Evolutionary conservation across 2,888 invertebrate genomes (phyloP), one percentile per base, ranked within the genome.

Genomic region (Dryocosmus kuriphilus): DNA sequence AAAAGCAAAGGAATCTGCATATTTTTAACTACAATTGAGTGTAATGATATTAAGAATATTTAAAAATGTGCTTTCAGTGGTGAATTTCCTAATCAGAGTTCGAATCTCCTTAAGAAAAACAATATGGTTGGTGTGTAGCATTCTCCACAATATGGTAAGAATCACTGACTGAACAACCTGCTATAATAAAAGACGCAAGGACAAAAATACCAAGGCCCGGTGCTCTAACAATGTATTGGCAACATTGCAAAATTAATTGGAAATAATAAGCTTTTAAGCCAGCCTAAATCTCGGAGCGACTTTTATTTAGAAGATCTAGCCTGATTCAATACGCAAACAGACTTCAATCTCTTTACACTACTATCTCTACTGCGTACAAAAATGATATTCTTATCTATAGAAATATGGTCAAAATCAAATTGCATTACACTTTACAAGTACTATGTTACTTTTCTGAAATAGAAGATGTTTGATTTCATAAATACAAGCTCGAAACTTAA

Each of bases 221-320:
- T 83, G 84, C 84, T 86, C 83, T 88, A 85, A 84, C 77, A 80
- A 81, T 85, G 74, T 80, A 19, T 81, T 79, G 76, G 84, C 86
- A 85, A 86, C 86, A 84, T 79, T 85, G 86, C 84, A 81, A 89
- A 88, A 87, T 84, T 77, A 86, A 87, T 81, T 74, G 81, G 82
- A 85, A 85, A 85, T 85, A 86, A 87, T 82, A 88, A 89, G 87
- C 88, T 85, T 86, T 74, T 83, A 81, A 84, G 85, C 83, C 84
- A 87, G 85, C 85, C 85, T 85, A 86, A 88, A 83, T 51, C 30
- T 51, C 46, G 22, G 51, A 71, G 32, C 27, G 11, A 9, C n/a
- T 22, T 55, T 55, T 3, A 22, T 55, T 22, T 11, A 11, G 22
- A 9, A 7, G n/a, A 7, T 22, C 55, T 9, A n/a, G 2, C 0